Base-by-base conservation (phyloP, 2,113 vertebrate genomes). In the Cololabis saira region DNA sequence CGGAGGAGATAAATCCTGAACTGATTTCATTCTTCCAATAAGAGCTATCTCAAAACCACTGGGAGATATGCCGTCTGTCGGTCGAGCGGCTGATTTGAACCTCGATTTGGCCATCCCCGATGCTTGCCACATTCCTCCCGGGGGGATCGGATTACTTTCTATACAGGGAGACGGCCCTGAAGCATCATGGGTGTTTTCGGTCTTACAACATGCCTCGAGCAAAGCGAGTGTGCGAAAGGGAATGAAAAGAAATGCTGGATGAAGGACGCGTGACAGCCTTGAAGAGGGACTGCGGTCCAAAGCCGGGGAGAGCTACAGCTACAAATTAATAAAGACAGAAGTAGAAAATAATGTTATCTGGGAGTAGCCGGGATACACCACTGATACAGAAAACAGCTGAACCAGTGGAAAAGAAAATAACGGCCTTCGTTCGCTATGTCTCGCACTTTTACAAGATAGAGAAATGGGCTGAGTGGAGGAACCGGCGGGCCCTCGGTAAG, bases 91-190 rank as follows among this genome's bases (percentile, higher is more conserved):
- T 80, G 85, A 89, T 88, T 85, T 76, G 80, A 74, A 81, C 85
- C 82, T 87, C 73, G 9, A 81, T 91, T 88, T 86, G 80, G 77
- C 67, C 49, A 24, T 76, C 80, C 84, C 67, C 64, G 14, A 74
- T 70, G 84, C 83, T 74, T 18, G 63, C 71, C 80, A 64, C 89
- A 87, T 92, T 87, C 86, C 82, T 77, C 76, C 74, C 14, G 22
- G 74, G 74, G 76, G 83, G 76, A 74, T 92, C 84, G 3, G 59
- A 76, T 91, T 88, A 86, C 86, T 40, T 76, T 86, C 87, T 87
- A 81, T 89, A 87, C 78, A 84, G 86, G 87, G 87, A 76, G 69
- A 82, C 22, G 5, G 71, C 67, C 78, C 76, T 48, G 48, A 48
- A 54, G 84, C 82, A 71, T 84, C 78, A 62, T 71, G 83, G 78